Conservation (phyloP, 2,797 vertebrate genomes). For the Masticophis lateralis region DNA sequence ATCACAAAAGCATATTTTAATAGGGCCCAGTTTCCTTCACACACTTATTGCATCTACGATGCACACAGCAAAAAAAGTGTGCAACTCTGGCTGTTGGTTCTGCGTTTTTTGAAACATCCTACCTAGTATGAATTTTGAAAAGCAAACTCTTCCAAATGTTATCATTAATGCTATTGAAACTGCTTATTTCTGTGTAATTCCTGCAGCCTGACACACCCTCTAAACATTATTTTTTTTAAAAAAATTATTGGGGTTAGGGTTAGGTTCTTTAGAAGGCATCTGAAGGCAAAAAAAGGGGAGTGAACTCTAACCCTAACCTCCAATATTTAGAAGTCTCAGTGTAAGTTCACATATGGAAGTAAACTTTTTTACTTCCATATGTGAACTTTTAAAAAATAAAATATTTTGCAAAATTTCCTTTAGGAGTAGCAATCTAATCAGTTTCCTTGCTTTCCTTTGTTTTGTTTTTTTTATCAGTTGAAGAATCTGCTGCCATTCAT, state of each 20-base stretch:
- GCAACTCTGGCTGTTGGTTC: not conserved
- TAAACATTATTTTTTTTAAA: not conserved
- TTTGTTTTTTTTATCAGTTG: not conserved
- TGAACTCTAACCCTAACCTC: not conserved
- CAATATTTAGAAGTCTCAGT: not conserved
- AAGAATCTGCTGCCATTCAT: not conserved
- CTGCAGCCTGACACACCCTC: not conserved
- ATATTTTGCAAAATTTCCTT: not conserved
- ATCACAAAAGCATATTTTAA: not conserved
- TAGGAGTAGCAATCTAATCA: not conserved
- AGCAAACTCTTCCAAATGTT: not conserved
- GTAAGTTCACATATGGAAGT: not conserved
- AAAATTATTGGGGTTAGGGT: not conserved
- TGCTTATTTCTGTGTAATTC: not conserved
- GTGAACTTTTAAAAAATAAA: not conserved
- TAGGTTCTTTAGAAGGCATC: not conserved
- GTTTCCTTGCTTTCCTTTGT: not conserved
- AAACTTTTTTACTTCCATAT: no score
- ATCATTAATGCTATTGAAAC: not conserved
- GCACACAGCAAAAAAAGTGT: no score
- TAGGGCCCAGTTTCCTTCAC: not conserved
- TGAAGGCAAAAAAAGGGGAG: not conserved
- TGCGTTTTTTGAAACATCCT: not conserved
- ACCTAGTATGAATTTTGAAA: not conserved
- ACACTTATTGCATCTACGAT: not conserved